Evolutionary conservation across 2,888 invertebrate species (phyloP), one percentile per base, ranked within the genome.

Genomic region (Euspilapteryx auroguttella): DNA sequence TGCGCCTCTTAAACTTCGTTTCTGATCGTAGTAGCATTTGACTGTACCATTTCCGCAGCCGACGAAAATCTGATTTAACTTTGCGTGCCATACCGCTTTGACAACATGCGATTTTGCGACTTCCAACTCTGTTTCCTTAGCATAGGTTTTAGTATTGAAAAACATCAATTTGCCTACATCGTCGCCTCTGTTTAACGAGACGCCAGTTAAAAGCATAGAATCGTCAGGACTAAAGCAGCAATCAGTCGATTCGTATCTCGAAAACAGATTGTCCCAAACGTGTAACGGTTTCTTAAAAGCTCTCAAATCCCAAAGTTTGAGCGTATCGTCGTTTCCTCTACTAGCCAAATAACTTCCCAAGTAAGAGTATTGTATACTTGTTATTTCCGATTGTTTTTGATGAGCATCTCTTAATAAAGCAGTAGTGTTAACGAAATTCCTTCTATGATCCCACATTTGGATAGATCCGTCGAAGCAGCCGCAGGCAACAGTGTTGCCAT

Each of bases 381-480:
- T 87, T 13, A 93, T 89, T 50, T 94, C 95, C 0, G 79, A 73
- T 3, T 88, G 87, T 38, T 80, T 82, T 30, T 81, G 78, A 59
- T 98, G 97, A 0, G 93, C 94, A 30, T 81, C 84, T 29, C 94
- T 75, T 0, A 91, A 73, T 10, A 90, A 69, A 34, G 85, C 78
- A 0, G 89, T 81, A 0, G 94, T 92, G 45, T 94, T 94, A 0
- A 97, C 96, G 48, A 86, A 94, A 50, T 86, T 87, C 49, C 88
- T 92, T 14, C 95, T 81, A 28, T 93, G 88, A 51, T 99, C 98
- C 98, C 99, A 99, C 71, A 97, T 86, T 59, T 98, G 98, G 29
- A 97, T 82, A 0, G 93, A 94, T 0, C 99, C 99, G 61, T 99
- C 99, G 24, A 81, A 82, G 50, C 98, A 97, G 0, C 89, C 98